Evolutionary conservation across 2,113 vertebrate species (phyloP).

Genomic region (Dicentrarchus labrax): DNA sequence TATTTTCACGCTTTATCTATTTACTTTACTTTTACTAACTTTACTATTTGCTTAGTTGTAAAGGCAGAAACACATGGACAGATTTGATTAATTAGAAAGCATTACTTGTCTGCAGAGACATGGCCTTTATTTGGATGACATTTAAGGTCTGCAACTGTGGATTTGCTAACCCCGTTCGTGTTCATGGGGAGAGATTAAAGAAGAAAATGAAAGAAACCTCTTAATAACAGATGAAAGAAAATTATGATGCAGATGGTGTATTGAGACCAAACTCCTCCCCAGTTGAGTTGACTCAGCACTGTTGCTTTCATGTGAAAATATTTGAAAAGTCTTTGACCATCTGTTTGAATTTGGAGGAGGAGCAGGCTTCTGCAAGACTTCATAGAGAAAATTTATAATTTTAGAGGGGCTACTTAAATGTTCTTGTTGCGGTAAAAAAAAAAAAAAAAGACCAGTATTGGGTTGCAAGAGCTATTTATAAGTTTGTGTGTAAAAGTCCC

Average conservation of each 20-base stretch:
- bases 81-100: conserved; percentile 16
- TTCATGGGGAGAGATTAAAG: background rate
- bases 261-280: background rate
- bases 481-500: no score
- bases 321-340: background rate
- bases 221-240: conserved; percentile 10
- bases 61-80: background rate
- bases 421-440: no score
- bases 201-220: conserved; percentile 30
- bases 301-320: background rate
- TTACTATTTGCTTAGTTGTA: background rate
- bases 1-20: background rate
- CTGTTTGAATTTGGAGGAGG: background rate
- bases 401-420: no score
- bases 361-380: no score
- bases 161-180: background rate
- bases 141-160: conserved; percentile 7
- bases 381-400: no score
- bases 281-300: background rate
- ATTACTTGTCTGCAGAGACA: conserved; percentile 14
- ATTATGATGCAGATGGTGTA: background rate
- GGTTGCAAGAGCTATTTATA: no score
- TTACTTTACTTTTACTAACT: no score
- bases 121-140: conserved; percentile 31
- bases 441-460: no score